Percentiles rank a stretch among this genome's conserved stretches.
Conservation (phyloP, 2,797 vertebrate genomes). For the Danio choprae region DNA sequence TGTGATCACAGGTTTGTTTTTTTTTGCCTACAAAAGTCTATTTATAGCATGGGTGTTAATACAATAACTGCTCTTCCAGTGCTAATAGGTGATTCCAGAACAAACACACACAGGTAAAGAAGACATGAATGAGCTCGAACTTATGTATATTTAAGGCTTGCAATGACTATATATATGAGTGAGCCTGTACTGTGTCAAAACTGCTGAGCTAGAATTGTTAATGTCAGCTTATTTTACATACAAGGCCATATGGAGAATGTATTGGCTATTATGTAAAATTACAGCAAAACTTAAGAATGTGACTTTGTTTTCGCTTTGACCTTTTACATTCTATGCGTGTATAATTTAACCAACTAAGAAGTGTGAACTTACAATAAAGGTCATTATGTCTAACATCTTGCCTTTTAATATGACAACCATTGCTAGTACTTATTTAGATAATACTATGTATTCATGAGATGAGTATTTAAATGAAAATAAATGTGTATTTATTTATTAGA, state of each 20-base stretch:
- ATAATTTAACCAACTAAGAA: conserved; percentile 6
- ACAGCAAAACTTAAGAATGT: conserved; percentile 18
- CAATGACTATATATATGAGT: conserved; percentile 44
- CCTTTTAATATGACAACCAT: background rate
- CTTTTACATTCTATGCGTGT: conserved; percentile 16
- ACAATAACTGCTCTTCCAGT: conserved; percentile 37
- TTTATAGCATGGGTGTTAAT: conserved; percentile 56
- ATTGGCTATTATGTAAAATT: conserved; percentile 12
- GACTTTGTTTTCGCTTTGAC: conserved; percentile 9
- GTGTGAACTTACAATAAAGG: conserved; percentile 35
- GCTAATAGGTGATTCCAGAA: conserved; percentile 35
- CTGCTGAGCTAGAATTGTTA: background rate
- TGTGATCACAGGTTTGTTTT: conserved; percentile 51
- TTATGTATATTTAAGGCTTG: conserved; percentile 23
- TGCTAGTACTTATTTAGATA: no score
- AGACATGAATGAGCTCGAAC: conserved; percentile 30
- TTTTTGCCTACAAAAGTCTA: conserved; percentile 49
- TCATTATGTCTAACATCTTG: background rate
- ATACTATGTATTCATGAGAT: no score
- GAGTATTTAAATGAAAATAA: no score
- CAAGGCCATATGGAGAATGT: background rate
- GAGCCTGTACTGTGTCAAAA: conserved; percentile 32
- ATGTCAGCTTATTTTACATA: conserved; percentile 2
- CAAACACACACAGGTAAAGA: background rate
- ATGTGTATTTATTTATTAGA: no score